Base-by-base conservation (phyloP, 2,888 invertebrate genomes). In the Laspeyria flexula region DNA sequence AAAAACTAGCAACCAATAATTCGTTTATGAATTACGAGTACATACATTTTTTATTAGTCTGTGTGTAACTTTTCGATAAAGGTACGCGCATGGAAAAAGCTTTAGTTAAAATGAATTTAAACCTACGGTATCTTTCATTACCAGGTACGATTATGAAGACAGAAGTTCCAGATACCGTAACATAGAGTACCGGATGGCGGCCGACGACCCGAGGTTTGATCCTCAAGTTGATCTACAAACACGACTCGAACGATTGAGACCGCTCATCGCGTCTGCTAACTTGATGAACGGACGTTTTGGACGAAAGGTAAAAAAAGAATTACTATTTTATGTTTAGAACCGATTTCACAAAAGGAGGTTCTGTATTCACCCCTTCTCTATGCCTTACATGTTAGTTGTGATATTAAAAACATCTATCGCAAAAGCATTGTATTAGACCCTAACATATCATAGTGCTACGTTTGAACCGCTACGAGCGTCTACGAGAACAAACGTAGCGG, bases 251-350 rank as follows among this genome's bases (percentile, higher is more conserved):
- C 82, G 84, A 27, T 72, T 93, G 56, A 90, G 92, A 41, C 88
- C 92, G 15, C 92, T 93, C 63, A 92, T 95, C 59, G 94, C 96
- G n/a, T 93, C 94, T 52, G 95, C 96, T 66, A 96, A 97, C 80
- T 91, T 96, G 73, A 96, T 97, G 81, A 97, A 97, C 81, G 95
- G 94, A 77, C 93, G 95, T 44, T 95, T 96, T 18, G 97, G 97
- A 39, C 92, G 96, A 79, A 94, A 95, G 94, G 96, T 96, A 82
- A 83, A 44, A 41, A 13, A 9, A 12, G 11, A 15, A 9, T 33
- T 15, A 7, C 1, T 15, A 15, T 15, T 15, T 11, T n/a, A n/a
- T n/a, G n/a, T n/a, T n/a, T n/a, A n/a, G n/a, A n/a, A n/a, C n/a
- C n/a, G n/a, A n/a, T n/a, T n/a, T n/a, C n/a, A n/a, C n/a, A n/a